Evolutionary conservation across 2,888 invertebrate genomes (phyloP).

Genomic region (Erpobdella octoculata): DNA sequence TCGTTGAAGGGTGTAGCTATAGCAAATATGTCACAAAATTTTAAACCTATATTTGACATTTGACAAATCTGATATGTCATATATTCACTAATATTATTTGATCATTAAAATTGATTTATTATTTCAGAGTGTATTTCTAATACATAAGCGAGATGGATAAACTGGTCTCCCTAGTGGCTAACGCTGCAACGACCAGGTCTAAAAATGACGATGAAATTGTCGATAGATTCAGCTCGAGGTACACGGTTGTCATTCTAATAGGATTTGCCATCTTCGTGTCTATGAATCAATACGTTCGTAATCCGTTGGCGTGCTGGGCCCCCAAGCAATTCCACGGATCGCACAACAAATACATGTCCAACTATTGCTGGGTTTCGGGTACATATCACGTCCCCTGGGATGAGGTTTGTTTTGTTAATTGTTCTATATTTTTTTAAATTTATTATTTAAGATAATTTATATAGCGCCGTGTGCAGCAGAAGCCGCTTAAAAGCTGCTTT

Average conservation of each 20-base stretch:
- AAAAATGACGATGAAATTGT: constrained; percentile 34
- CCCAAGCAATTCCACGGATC: constrained; percentile 38
- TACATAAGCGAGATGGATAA: no score
- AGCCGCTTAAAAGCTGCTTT: neutral
- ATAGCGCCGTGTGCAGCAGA: no score
- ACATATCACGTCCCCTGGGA: constrained; percentile 39
- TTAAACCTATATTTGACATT: no score
- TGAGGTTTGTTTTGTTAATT: constrained; percentile 12
- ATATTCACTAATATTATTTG: no score
- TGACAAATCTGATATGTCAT: no score
- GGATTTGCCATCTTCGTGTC: constrained; percentile 34
- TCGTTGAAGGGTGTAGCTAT: no score
- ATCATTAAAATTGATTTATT: no score
- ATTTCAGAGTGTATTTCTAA: no score
- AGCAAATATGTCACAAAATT: no score
- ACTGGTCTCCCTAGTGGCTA: constrained; percentile 18
- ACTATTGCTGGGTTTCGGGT: constrained; percentile 40
- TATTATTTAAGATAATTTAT: no score
- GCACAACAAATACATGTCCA: constrained; percentile 36
- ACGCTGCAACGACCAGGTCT: constrained; percentile 12
- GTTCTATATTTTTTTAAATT: no score
- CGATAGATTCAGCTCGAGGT: constrained; percentile 36
- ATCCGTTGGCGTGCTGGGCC: constrained; percentile 39
- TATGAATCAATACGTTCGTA: constrained; percentile 33
- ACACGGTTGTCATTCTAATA: constrained; percentile 35